Evolutionary conservation across 2,113 vertebrate species (phyloP).

Genomic region (Pedetes capensis): DNA sequence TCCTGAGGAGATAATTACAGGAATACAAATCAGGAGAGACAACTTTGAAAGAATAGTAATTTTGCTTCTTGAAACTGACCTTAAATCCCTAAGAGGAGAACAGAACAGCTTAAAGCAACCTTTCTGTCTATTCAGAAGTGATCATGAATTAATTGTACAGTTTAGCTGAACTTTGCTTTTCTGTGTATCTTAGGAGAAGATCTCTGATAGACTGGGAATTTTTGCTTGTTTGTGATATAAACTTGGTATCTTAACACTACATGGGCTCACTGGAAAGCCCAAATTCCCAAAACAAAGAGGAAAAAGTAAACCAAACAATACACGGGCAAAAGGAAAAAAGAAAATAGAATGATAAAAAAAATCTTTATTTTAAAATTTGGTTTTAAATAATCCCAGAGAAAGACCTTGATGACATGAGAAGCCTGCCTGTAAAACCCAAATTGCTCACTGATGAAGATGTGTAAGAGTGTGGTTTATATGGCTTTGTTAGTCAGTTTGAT

Average conservation of each 20-base stretch:
- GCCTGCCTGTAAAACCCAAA: neutral
- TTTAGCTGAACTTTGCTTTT: slow-evolving; percentile 83
- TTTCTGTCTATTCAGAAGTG: slow-evolving; percentile 78
- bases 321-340: slow-evolving; percentile 53
- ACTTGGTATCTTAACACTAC: slow-evolving; percentile 79
- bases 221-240: slow-evolving; percentile 84
- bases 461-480: neutral
- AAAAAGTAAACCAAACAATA: slow-evolving; percentile 69
- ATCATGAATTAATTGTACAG: slow-evolving; percentile 80
- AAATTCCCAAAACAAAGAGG: slow-evolving; percentile 79
- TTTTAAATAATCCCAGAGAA: slow-evolving; percentile 37
- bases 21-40: slow-evolving; percentile 78
- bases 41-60: slow-evolving; percentile 79
- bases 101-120: slow-evolving; percentile 70
- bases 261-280: slow-evolving; percentile 69
- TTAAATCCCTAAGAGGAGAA: slow-evolving; percentile 76
- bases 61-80: slow-evolving; percentile 73
- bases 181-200: slow-evolving; percentile 84
- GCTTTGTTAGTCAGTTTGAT: neutral
- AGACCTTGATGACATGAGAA: neutral
- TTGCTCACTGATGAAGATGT: neutral
- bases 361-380: slow-evolving; percentile 63
- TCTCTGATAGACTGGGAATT: slow-evolving; percentile 82
- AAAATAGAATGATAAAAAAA: slow-evolving; percentile 49
- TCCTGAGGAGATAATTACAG: slow-evolving; percentile 62